Base-by-base conservation (phyloP, 2,888 invertebrate species). In the Tinea semifulvella region DNA sequence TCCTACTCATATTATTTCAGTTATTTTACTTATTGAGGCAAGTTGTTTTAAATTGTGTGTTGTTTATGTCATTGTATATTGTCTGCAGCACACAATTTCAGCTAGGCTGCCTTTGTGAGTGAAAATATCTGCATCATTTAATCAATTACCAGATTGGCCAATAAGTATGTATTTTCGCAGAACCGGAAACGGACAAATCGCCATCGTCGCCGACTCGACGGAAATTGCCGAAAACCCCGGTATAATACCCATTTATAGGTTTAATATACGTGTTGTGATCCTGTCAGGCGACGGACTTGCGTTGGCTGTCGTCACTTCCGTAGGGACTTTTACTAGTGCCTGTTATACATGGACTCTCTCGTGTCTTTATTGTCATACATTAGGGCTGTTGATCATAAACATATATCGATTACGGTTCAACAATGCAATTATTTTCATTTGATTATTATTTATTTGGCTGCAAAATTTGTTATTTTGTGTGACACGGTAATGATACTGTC, bases 191-290 rank as follows among this genome's bases (percentile, higher is more conserved):
- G 67, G 92, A 92, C 79, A 93, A 93, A 86, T 86, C 91, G 61
- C 93, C 92, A 65, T 89, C 92, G 56, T 93, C 93, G 65, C 93
- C 94, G 63, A 92, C 94, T 56, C 87, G 94, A 85, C 88, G 95
- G 87, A 94, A 94, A 89, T 86, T 96, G 83, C 95, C 95, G 77
- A 94, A 94, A 88, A 95, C 95, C 81, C 95, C 95, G 90, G 94
- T 95, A 93, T 91, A 93, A 91, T 88, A 83, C 83, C 71, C 73
- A 80, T 72, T 73, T 67, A 70, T 80, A 77, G 76, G 76, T 76
- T 74, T 76, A 75, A 73, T 68, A 82, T 83, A 79, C 79, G 77
- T 83, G 82, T 81, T 83, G 79, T 83, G 77, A 81, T 69, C 76
- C 73, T 64, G 70, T 73, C 70, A 69, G 63, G 68, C 70, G 72